Conservation (phyloP, 1,140 invertebrate species). For the Danaus melanippus region DNA sequence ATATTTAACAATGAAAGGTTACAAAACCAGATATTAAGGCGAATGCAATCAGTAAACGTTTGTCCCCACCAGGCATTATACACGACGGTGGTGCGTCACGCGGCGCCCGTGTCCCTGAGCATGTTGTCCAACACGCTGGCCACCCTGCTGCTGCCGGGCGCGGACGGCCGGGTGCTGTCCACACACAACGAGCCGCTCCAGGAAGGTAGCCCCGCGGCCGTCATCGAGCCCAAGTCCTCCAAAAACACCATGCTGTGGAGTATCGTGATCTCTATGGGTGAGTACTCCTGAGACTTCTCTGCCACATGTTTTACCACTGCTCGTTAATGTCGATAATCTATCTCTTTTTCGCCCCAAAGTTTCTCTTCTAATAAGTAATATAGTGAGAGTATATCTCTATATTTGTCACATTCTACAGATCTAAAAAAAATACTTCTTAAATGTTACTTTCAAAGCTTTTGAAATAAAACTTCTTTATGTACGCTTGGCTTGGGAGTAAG, state of each 20-base stretch:
- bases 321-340: background rate
- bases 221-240: slow-evolving; percentile 13
- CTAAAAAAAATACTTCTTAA: too few relatives aligned
- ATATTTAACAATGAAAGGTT: too few relatives aligned
- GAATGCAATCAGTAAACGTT: background rate
- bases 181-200: slow-evolving; percentile 75
- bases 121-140: slow-evolving; percentile 74
- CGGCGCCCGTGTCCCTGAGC: slow-evolving; percentile 74
- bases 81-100: slow-evolving; percentile 74
- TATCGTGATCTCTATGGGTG: slow-evolving; percentile 26
- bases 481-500: too few relatives aligned
- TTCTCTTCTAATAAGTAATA: too few relatives aligned
- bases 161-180: slow-evolving; percentile 68
- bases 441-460: too few relatives aligned
- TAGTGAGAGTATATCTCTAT: too few relatives aligned
- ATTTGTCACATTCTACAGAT: too few relatives aligned
- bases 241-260: slow-evolving; percentile 17
- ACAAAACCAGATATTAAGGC: too few relatives aligned
- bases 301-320: background rate
- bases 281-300: slow-evolving; percentile 11
- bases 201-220: slow-evolving; percentile 7
- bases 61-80: slow-evolving; percentile 48
- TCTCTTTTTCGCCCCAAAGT: too few relatives aligned
- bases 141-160: slow-evolving; percentile 35
- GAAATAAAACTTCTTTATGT: too few relatives aligned